Conservation (phyloP, 1,140 invertebrate species). For the Stratiolaelaps scimitus region DNA sequence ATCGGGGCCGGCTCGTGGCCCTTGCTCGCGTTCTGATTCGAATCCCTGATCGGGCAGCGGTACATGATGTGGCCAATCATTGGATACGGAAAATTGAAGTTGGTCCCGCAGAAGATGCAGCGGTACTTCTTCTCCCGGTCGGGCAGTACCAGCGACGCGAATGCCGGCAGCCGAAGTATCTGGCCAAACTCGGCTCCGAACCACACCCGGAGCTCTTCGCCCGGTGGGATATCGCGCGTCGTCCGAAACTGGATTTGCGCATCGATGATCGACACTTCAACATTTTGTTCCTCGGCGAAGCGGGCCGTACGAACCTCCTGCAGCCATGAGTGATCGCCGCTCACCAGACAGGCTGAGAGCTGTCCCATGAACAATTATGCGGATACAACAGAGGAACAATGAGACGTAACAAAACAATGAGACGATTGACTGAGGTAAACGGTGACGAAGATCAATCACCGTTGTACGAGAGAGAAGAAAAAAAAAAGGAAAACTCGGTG, state of each 20-base stretch:
- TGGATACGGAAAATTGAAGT: constrained; percentile 36
- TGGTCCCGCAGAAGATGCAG: constrained; percentile 35
- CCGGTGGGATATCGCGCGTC: constrained; percentile 38
- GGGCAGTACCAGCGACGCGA: constrained; percentile 33
- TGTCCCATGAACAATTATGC: too few relatives aligned
- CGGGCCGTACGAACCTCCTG: constrained; percentile 38
- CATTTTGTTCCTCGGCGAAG: constrained; percentile 42
- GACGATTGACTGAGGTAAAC: too few relatives aligned
- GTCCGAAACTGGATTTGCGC: constrained; percentile 42
- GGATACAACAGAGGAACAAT: too few relatives aligned
- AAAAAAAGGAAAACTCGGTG: constrained; percentile 10
- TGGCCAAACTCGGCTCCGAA: constrained; percentile 42
- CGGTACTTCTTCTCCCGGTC: constrained; percentile 35
- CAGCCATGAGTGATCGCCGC: constrained; percentile 18
- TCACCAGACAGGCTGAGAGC: constrained; percentile 13
- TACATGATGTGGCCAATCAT: constrained; percentile 36
- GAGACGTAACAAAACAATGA: too few relatives aligned
- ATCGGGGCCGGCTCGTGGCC: constrained; percentile 26
- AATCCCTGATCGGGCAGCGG: constrained; percentile 32
- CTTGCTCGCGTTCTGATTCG: constrained; percentile 21
- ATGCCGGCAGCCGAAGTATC: constrained; percentile 39
- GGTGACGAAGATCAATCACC: too few relatives aligned
- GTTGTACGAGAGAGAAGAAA: background rate
- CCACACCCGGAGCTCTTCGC: constrained; percentile 43
- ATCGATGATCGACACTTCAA: constrained; percentile 42